Conservation (phyloP, 2,797 vertebrate genomes). For the Parotocinclus haroldoi region DNA sequence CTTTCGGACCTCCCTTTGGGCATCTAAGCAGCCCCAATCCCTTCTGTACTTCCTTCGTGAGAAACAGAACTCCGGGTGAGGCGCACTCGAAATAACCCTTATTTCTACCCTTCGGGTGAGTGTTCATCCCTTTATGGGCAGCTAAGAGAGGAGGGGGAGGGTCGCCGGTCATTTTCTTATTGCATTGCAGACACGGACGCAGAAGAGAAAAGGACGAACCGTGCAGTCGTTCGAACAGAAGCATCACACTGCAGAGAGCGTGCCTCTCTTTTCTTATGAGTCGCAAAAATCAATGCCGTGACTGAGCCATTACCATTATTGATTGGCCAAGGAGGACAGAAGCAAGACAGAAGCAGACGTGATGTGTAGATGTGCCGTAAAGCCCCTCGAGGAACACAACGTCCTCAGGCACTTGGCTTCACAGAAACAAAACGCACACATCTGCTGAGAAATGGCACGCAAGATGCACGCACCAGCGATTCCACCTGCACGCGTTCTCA, state of each 20-base stretch:
- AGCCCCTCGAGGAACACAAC: conserved; percentile 1
- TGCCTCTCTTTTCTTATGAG: conserved; percentile 36
- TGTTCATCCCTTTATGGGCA: background rate
- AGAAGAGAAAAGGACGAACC: conserved; percentile 7
- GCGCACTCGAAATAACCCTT: conserved; percentile 65
- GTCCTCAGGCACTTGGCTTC: background rate
- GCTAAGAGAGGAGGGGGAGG: background rate
- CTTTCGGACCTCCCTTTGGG: conserved; percentile 60
- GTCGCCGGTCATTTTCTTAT: too few species aligned
- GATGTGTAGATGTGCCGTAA: conserved; percentile 28
- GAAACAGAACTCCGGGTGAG: conserved; percentile 65
- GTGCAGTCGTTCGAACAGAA: conserved; percentile 4
- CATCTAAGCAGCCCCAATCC: conserved; percentile 56
- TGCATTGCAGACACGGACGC: background rate
- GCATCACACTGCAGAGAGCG: conserved; percentile 24
- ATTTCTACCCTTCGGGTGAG: conserved; percentile 46
- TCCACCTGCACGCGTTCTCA: conserved; percentile 7
- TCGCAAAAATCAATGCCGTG: conserved; percentile 45
- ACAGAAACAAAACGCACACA: background rate
- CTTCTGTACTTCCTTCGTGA: conserved; percentile 59
- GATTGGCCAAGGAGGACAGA: conserved; percentile 40
- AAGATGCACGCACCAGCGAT: conserved; percentile 1
- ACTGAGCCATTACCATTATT: conserved; percentile 48
- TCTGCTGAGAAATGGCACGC: background rate
- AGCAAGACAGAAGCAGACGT: conserved; percentile 29